These are phyloP conservation scores for Caenorhabditis auriculariae DNA, from an alignment of 2,888 invertebrate genomes.

Conservation along the genomic window DNA sequence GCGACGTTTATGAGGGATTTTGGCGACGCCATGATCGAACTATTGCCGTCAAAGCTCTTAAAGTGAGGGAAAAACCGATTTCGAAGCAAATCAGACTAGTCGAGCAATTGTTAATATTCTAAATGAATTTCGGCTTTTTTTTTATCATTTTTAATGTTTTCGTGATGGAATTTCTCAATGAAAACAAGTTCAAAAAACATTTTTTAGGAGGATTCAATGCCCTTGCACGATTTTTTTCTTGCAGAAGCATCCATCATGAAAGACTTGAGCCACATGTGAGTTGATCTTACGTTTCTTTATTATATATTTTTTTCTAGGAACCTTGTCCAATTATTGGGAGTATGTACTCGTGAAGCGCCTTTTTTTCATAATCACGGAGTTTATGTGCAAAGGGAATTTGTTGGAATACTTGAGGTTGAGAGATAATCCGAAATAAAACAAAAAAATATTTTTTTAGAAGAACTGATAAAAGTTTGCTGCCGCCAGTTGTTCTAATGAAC, in stretches of 20 bases:
- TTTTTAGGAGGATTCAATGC: slow-evolving; percentile 91
- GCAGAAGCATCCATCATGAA: slow-evolving; percentile 99
- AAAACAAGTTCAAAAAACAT: no score
- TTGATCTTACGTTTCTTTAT: background rate
- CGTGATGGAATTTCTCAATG: background rate
- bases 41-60: slow-evolving; percentile 96
- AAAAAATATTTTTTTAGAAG: slow-evolving; percentile 14
- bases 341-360: slow-evolving; percentile 95
- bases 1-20: slow-evolving; percentile 87
- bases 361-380: slow-evolving; percentile 98
- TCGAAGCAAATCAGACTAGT: background rate
- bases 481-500: slow-evolving; percentile 93
- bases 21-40: slow-evolving; percentile 94
- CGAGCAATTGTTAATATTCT: no score
- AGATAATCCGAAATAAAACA: slow-evolving; percentile 2
- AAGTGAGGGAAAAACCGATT: slow-evolving; percentile 68
- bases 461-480: slow-evolving; percentile 71
- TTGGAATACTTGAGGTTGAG: slow-evolving; percentile 85
- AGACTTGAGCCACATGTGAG: slow-evolving; percentile 84
- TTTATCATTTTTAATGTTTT: background rate
- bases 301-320: slow-evolving; percentile 72
- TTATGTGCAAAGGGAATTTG: slow-evolving; percentile 94
- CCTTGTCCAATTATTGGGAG: slow-evolving; percentile 93
- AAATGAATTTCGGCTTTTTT: no score
- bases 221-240: slow-evolving; percentile 94